phyloP scores from a whole-genome alignment of 2,113 vertebrate genomes.

The Sialia sialis region DNA sequence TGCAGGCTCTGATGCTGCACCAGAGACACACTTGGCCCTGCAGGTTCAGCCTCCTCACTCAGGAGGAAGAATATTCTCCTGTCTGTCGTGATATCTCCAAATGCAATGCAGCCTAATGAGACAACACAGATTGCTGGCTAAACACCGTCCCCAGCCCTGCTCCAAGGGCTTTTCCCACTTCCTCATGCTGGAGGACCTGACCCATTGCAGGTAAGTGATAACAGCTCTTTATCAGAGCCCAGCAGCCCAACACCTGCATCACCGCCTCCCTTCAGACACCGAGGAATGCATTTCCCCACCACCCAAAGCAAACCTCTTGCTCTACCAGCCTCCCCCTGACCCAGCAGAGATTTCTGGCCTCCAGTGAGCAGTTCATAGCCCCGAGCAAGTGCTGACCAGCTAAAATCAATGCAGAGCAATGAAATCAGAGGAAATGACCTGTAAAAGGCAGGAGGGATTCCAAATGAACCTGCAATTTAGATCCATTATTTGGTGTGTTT shows the following conservation, averaged over 20 bases:
- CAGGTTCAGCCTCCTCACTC: background rate
- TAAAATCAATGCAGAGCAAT: background rate
- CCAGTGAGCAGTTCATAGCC: background rate
- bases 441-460: background rate
- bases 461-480: background rate
- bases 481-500: background rate
- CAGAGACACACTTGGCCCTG: background rate
- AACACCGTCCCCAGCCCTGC: background rate
- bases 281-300: background rate
- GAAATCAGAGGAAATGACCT: background rate
- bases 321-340: no score
- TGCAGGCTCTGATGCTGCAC: background rate
- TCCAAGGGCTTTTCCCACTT: background rate
- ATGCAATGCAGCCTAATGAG: background rate
- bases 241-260: background rate
- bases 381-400: background rate
- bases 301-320: background rate
- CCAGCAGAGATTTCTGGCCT: background rate
- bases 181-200: no score
- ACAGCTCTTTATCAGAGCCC: background rate
- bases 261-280: background rate
- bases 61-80: background rate
- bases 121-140: background rate
- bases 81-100: background rate
- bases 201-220: accelerated